Conservation (phyloP, 2,888 invertebrate species). For the Blastobasis lacticolella region DNA sequence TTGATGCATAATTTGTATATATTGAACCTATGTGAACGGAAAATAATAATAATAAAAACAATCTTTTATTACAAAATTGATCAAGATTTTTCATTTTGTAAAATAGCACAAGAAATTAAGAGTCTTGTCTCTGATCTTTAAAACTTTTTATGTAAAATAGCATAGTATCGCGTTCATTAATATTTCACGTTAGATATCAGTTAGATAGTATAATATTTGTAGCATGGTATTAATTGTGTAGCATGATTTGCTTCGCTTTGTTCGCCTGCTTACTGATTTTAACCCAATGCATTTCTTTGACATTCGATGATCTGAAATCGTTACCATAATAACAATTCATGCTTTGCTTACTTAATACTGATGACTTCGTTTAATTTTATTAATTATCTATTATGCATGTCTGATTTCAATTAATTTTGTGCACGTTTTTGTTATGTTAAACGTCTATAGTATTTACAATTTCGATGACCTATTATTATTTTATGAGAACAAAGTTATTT, state of each 20-base stretch:
- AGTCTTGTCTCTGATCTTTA: constrained; percentile 66
- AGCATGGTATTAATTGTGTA: too few relatives aligned
- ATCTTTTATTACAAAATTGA: constrained; percentile 66
- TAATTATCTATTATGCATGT: constrained; percentile 7
- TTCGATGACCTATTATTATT: not conserved
- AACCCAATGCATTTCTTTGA: constrained; percentile 3
- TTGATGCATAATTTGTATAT: constrained; percentile 70
- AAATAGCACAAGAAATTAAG: constrained; percentile 17
- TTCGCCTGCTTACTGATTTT: constrained; percentile 26
- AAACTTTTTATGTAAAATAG: not conserved
- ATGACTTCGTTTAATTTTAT: constrained; percentile 13
- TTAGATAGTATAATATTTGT: too few relatives aligned
- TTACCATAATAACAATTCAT: too few relatives aligned
- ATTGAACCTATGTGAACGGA: constrained; percentile 67
- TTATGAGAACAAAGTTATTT: constrained; percentile 52
- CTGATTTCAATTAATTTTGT: constrained; percentile 70
- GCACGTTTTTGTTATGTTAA: constrained; percentile 10
- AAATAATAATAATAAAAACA: constrained; percentile 60
- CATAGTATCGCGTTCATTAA: too few relatives aligned
- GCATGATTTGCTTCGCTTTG: constrained; percentile 48
- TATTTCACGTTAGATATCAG: too few relatives aligned
- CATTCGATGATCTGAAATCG: too few relatives aligned
- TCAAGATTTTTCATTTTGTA: constrained; percentile 52
- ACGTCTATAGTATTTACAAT: not conserved
- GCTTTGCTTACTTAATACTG: too few relatives aligned